Percentiles rank a stretch among this genome's conserved stretches.
These are phyloP conservation scores for Chymomyza procnemis DNA, from an alignment of 2,888 invertebrate genomes.

Conservation along the genomic window DNA sequence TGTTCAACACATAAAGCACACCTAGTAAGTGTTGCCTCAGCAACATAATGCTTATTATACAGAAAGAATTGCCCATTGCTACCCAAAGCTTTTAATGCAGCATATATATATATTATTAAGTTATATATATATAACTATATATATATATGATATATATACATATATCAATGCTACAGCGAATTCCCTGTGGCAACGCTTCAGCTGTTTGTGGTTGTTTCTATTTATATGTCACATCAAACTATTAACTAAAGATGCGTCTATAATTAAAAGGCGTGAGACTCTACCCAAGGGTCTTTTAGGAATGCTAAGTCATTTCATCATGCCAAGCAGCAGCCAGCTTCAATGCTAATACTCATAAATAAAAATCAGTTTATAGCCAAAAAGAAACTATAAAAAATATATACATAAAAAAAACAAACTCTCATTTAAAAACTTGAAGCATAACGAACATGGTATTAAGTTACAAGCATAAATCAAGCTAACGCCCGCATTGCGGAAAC, in stretches of 20 bases:
- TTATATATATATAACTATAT: neutral
- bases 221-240: slow-evolving; percentile 51
- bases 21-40: neutral
- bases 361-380: slow-evolving; percentile 69
- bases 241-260: slow-evolving; percentile 69
- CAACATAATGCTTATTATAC: neutral
- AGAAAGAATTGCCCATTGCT: neutral
- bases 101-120: neutral
- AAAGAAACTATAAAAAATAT: neutral
- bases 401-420: neutral
- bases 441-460: slow-evolving; percentile 66
- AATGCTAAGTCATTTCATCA: neutral
- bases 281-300: neutral
- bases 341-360: slow-evolving; percentile 46
- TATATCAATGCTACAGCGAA: neutral
- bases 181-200: slow-evolving; percentile 33
- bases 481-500: slow-evolving; percentile 43
- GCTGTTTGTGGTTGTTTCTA: slow-evolving; percentile 40
- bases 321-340: slow-evolving; percentile 1
- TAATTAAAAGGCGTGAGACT: slow-evolving; percentile 67
- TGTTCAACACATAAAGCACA: neutral
- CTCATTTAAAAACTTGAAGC: neutral
- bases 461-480: slow-evolving; percentile 69
- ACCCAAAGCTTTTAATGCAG: neutral
- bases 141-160: too few species aligned